Conservation (phyloP, 2,888 invertebrate genomes). For the Bombylius discolor region DNA sequence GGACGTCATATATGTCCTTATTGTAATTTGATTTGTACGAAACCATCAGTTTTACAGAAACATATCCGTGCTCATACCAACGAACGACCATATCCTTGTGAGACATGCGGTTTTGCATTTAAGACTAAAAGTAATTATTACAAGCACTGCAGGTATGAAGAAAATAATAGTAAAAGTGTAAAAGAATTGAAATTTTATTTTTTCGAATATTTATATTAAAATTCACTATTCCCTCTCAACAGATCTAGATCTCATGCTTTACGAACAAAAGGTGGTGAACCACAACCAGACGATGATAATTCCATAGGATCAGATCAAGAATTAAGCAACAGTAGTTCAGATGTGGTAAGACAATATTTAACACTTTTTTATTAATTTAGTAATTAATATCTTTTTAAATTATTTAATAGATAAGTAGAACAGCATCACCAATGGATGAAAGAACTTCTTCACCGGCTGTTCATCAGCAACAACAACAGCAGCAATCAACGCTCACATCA, state of each 20-base stretch:
- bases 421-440: conserved; percentile 33
- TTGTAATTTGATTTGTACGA: conserved; percentile 79
- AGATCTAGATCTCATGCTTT: conserved; percentile 60
- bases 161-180: background rate
- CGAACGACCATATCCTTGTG: conserved; percentile 82
- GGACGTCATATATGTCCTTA: conserved; percentile 77
- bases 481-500: background rate
- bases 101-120: conserved; percentile 80
- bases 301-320: conserved; percentile 46
- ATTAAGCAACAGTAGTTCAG: conserved; percentile 34
- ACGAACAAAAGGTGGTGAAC: conserved; percentile 47
- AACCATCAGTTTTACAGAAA: conserved; percentile 86
- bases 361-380: background rate
- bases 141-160: conserved; percentile 57
- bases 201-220: too few species aligned
- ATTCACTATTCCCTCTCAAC: too few species aligned
- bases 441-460: conserved; percentile 20
- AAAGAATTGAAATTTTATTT: too few species aligned
- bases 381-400: background rate
- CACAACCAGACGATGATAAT: conserved; percentile 43
- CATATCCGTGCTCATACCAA: conserved; percentile 90
- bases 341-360: conserved; percentile 23
- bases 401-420: conserved; percentile 26
- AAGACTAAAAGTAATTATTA: conserved; percentile 89
- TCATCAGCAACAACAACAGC: conserved; percentile 4